Percentiles rank a stretch among this genome's conserved stretches.
These are phyloP conservation scores for Bungarus multicinctus DNA, from an alignment of 2,113 vertebrate genomes.

Conservation along the genomic window DNA sequence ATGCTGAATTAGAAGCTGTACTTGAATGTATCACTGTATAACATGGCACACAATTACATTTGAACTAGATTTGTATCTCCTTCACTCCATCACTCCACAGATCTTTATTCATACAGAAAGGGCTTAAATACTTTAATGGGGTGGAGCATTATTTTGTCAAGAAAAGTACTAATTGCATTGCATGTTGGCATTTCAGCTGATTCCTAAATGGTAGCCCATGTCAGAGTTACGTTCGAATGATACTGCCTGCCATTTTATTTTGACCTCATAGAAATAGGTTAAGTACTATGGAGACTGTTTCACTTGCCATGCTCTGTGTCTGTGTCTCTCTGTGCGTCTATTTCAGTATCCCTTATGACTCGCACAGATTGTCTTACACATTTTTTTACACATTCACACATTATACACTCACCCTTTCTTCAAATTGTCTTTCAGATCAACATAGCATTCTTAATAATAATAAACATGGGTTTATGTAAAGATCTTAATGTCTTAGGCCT, in stretches of 20 bases:
- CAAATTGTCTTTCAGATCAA: constrained; percentile 44
- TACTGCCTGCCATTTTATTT: constrained; percentile 1
- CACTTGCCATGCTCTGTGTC: background rate
- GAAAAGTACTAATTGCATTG: background rate
- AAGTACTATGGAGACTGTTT: constrained; percentile 22
- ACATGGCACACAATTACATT: background rate
- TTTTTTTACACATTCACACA: background rate
- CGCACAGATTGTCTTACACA: background rate
- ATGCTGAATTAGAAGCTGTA: background rate
- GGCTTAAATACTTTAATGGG: background rate
- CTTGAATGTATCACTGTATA: background rate
- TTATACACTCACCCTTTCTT: constrained; percentile 22
- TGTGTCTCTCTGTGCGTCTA: background rate
- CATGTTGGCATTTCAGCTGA: constrained; percentile 19
- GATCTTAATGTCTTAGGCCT: constrained; percentile 30
- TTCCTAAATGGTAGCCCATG: constrained; percentile 12
- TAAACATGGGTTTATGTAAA: constrained; percentile 40
- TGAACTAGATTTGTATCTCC: background rate
- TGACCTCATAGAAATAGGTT: constrained; percentile 20
- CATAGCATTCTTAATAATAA: constrained; percentile 41
- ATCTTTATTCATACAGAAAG: background rate
- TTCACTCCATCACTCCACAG: background rate
- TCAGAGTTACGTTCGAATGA: constrained; percentile 2
- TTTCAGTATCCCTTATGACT: background rate
- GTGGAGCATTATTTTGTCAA: background rate